These are phyloP conservation scores for Erpornis zantholeuca DNA, from an alignment of 2,113 vertebrate genomes.

Conservation along the genomic window DNA sequence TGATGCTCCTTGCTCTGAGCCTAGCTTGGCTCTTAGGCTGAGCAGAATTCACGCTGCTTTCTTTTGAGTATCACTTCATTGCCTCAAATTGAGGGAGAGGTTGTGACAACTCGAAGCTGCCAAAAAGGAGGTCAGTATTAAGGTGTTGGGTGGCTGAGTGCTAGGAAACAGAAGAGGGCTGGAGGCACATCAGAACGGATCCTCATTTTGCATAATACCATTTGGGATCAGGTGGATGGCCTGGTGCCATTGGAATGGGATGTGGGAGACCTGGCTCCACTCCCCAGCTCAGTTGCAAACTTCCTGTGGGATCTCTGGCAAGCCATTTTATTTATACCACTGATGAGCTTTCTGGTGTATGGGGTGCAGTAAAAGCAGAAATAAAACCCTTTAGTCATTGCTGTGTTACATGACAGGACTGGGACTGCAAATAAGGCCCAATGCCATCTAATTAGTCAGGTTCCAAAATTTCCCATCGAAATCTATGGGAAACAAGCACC, in stretches of 20 bases:
- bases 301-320: not conserved
- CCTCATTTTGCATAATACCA: not conserved
- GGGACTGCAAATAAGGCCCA: not conserved
- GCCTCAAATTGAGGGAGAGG: not conserved
- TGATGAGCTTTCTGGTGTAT: slow-evolving; percentile 2
- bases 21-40: not conserved
- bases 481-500: not conserved
- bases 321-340: not conserved
- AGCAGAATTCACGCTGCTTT: slow-evolving; percentile 38
- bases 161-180: slow-evolving; percentile 4
- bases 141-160: slow-evolving; percentile 17
- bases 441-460: not conserved
- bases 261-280: not conserved
- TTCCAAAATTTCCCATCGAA: not conserved
- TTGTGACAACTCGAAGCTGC: not conserved
- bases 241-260: slow-evolving; percentile 4
- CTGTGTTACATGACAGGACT: not conserved
- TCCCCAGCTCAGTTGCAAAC: not conserved
- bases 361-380: not conserved
- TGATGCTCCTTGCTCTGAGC: slow-evolving; percentile 48
- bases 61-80: slow-evolving; percentile 12
- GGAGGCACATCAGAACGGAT: not conserved
- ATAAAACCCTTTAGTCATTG: not conserved
- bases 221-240: slow-evolving; percentile 26
- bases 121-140: not conserved